A percentile compares a stretch with the other conserved stretches of the same genome.
These are phyloP conservation scores for Elachura formosa DNA, from an alignment of 2,113 vertebrate species.

Conservation along the genomic window DNA sequence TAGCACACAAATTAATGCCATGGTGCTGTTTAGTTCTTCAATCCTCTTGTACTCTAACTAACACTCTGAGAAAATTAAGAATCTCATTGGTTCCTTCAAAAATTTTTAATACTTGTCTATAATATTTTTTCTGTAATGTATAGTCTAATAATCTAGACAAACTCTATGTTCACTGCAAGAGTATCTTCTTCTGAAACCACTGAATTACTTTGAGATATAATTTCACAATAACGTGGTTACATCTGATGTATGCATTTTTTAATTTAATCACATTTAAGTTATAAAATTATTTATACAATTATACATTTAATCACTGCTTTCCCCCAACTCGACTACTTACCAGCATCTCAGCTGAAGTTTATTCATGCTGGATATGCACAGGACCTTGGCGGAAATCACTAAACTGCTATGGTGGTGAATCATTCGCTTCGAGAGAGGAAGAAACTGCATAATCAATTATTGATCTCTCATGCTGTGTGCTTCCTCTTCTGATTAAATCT, in stretches of 20 bases:
- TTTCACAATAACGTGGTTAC: neutral
- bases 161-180: neutral
- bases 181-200: neutral
- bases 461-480: neutral
- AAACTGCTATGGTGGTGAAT: neutral
- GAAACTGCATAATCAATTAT: slow-evolving; percentile 47
- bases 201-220: neutral
- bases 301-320: neutral
- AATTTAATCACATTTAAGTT: neutral
- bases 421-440: neutral
- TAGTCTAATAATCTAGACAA: neutral
- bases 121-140: neutral
- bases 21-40: neutral
- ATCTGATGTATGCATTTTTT: neutral
- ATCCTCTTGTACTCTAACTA: neutral
- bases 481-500: slow-evolving; percentile 48
- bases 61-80: neutral
- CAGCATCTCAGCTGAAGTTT: neutral
- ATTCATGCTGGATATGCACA: neutral
- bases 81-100: neutral
- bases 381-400: neutral
- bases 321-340: neutral
- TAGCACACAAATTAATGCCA: neutral
- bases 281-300: no score
- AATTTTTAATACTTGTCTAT: neutral